These are phyloP conservation scores for Drosophila arizonae DNA, from an alignment of 1,140 invertebrate species.

Conservation along the genomic window DNA sequence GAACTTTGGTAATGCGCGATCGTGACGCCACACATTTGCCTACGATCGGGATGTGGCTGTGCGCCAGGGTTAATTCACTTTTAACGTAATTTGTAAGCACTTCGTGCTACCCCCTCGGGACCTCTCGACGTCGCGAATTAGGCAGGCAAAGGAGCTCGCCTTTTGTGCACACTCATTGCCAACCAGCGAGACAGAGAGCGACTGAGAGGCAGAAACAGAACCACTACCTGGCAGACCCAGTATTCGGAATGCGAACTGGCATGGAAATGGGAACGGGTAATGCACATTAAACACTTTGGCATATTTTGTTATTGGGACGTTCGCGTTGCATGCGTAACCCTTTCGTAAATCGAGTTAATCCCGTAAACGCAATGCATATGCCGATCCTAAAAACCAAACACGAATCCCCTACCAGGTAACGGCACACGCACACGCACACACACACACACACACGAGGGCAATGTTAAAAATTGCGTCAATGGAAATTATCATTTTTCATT, in stretches of 20 bases:
- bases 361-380: constrained; percentile 50
- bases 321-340: constrained; percentile 63
- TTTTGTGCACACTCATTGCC: constrained; percentile 54
- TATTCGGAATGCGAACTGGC: constrained; percentile 20
- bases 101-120: constrained; percentile 33
- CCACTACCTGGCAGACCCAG: constrained; percentile 51
- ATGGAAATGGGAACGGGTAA: constrained; percentile 32
- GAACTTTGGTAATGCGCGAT: constrained; percentile 5
- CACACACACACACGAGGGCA: constrained; percentile 7
- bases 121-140: constrained; percentile 28
- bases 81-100: constrained; percentile 63
- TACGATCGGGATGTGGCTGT: constrained; percentile 20
- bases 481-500: constrained; percentile 78
- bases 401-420: constrained; percentile 35
- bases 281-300: constrained; percentile 51
- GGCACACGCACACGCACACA: constrained; percentile 1
- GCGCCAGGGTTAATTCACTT: constrained; percentile 57
- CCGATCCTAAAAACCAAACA: constrained; percentile 11
- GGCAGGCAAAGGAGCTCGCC: constrained; percentile 34
- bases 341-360: constrained; percentile 76
- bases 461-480: constrained; percentile 52
- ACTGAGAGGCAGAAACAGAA: background rate
- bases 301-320: constrained; percentile 64
- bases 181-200: constrained; percentile 19
- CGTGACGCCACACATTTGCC: constrained; percentile 53